Base-by-base conservation (phyloP, 2,888 invertebrate species). In the Euspilapteryx auroguttella region DNA sequence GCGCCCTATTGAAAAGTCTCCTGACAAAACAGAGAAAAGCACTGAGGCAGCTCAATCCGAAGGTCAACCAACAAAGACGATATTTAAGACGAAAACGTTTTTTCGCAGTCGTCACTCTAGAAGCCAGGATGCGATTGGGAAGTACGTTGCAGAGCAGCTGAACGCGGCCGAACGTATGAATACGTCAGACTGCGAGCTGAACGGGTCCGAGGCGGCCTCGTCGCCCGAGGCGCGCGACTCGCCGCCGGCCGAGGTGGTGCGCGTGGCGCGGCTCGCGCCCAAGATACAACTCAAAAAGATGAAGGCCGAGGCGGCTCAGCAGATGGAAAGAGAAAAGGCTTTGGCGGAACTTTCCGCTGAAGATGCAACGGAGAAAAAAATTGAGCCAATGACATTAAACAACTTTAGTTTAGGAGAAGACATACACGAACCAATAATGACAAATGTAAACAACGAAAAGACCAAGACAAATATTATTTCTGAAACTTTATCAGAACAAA, bases 11-110 rank as follows among this genome's bases (percentile, higher is more conserved):
- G 61, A 56, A 39, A 73, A 75, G 48, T 73, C 71, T 22, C 75
- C 76, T 4, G 77, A 77, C 48, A 77, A 75, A 63, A 49, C 37
- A 34, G 55, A 56, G 4, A 45, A 41, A n/a, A 33, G 37, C 5
- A 35, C 45, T 29, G 56, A 55, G 20, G 11, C 28, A 5, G 35
- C 28, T 24, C 47, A 43, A 27, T 23, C 36, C 28, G 57, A 65
- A 32, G 34, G 39, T 8, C 53, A 44, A 26, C 55, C 56, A 5
- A 53, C 56, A 21, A 75, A 69, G 51, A 66, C 71, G n/a, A 77
- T 77, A 44, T 77, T 77, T 47, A 77, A 77, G 40, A 77, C 76
- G 0, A 77, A 77, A 54, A 75, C 76, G 24, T 77, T 77, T 75
- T 77, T 77, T 73, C 66, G 77, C 34, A 77, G 76, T 40, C 55